Percentiles rank a stretch among this genome's conserved stretches.
Conservation (phyloP, 2,888 invertebrate genomes). For the Eurytoma californica region DNA sequence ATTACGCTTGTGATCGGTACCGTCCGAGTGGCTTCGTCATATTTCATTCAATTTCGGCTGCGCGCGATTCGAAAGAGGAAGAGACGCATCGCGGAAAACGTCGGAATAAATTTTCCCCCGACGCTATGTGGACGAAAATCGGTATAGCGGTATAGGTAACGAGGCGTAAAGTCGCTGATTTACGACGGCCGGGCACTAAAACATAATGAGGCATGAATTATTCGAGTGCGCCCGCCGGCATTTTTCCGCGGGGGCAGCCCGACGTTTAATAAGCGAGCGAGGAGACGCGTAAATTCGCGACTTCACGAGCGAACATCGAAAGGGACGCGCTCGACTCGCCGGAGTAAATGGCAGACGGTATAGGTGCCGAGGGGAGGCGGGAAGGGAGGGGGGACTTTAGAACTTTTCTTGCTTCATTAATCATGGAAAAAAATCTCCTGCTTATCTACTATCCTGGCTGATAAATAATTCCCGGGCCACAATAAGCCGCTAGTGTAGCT, state of each 20-base stretch:
- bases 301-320: conserved; percentile 7
- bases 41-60: background rate
- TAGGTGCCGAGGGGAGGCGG: background rate
- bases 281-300: conserved; percentile 13
- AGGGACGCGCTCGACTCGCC: background rate
- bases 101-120: no score
- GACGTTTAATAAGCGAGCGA: conserved; percentile 16
- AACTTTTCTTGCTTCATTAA: conserved; percentile 46
- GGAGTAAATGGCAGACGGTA: no score
- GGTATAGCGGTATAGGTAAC: conserved; percentile 3
- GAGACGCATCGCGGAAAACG: background rate
- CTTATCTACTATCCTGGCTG: background rate
- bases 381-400: conserved; percentile 5
- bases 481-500: conserved; percentile 30
- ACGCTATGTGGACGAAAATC: background rate
- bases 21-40: background rate
- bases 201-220: conserved; percentile 30
- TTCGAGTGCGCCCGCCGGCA: conserved; percentile 4
- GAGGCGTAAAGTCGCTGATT: conserved; percentile 16
- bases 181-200: conserved; percentile 4
- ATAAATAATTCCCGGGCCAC: conserved; percentile 37
- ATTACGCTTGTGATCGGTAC: background rate
- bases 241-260: conserved; percentile 17
- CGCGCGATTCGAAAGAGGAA: background rate
- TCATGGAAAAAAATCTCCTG: conserved; percentile 37